Base-by-base conservation (phyloP, 2,113 vertebrate genomes). In the Bos indicus region DNA sequence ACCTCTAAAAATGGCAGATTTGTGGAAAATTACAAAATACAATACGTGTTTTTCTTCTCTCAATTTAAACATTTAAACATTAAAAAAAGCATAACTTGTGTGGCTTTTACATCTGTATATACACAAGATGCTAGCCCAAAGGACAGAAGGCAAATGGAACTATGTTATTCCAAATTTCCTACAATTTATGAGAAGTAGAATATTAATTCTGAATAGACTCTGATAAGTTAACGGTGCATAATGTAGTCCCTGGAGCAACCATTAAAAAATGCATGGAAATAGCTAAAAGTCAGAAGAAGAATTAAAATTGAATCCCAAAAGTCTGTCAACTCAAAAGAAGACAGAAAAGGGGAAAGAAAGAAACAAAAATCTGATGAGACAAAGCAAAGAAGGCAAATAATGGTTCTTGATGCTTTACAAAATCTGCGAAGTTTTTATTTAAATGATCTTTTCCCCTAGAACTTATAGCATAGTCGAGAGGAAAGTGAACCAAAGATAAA, bases 241-340 rank as follows among this genome's bases (percentile, higher is more conserved):
- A 95, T 90, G 8, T 62, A 90, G 77, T 95, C 88, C 64, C 62
- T 77, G 77, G 33, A 95, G 80, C 52, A 84, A 85, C 25, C 80
- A 90, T 26, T 85, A 28, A 90, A 90, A 85, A 83, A 43, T 95
- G 33, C 88, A 95, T 54, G 59, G 81, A 95, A n/a, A 52, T 85
- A 90, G 43, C 80, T 84, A n/a, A 90, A 85, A 90, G 88, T 77
- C 85, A 94, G 19, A 94, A 94, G 57, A 81, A 28, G 43, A 90
- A 85, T 90, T 84, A 90, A 90, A 85, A 85, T n/a, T 62, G 71
- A 94, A 88, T 81, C 60, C 25, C 26, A 19, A 90, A 57, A 81
- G 48, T 77, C 43, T 89, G 11, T 71, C 23, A 14, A 77, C 13
- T 90, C 25, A 85, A 84, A 77, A 90, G 52, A 85, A n/a, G 59